These are phyloP conservation scores for Girardinichthys multiradiatus DNA, from an alignment of 2,113 vertebrate genomes.

Conservation along the genomic window DNA sequence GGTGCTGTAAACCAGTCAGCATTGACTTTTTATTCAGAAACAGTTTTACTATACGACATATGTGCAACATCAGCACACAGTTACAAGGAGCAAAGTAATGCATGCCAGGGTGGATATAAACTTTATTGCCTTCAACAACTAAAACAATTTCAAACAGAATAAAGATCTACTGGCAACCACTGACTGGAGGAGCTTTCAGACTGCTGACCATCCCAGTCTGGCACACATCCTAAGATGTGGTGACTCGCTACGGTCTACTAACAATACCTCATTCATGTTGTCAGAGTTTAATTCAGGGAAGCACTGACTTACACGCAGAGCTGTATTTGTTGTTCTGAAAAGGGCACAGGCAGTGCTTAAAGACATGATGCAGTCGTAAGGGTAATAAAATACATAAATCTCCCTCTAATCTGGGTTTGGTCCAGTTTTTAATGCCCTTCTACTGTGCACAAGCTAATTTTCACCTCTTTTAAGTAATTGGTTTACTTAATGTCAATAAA, in stretches of 20 bases:
- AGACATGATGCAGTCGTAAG: background rate
- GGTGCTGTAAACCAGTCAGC: background rate
- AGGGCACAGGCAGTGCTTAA: background rate
- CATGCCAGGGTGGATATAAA: background rate
- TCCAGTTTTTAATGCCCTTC: background rate
- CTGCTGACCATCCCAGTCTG: background rate
- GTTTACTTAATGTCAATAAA: background rate
- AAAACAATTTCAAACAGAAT: background rate
- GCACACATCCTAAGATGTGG: background rate
- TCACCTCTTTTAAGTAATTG: background rate
- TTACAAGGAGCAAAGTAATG: background rate
- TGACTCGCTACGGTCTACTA: background rate
- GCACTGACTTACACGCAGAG: background rate
- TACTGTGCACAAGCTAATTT: background rate
- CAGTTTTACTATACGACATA: background rate
- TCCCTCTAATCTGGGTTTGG: background rate
- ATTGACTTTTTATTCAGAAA: conserved; percentile 1
- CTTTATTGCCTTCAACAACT: background rate
- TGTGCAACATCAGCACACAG: background rate
- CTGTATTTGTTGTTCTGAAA: background rate
- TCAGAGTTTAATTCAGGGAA: background rate
- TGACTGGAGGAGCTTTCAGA: background rate
- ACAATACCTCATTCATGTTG: background rate
- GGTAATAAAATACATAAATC: background rate
- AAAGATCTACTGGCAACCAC: background rate